Conservation (phyloP, 2,113 vertebrate species). For the Guaruba guarouba region DNA sequence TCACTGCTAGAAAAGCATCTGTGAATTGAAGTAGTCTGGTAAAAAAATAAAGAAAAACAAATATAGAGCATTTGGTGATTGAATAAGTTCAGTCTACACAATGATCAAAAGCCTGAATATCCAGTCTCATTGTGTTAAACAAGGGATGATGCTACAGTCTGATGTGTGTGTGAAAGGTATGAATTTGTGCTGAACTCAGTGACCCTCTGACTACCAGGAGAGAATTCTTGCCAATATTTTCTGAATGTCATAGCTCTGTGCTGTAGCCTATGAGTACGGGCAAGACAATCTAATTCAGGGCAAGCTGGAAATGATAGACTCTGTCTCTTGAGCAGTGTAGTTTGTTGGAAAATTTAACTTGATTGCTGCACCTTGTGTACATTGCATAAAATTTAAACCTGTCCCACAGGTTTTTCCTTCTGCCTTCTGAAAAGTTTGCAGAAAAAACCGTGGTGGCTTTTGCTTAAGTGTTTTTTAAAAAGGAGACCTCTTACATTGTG, state of each 20-base stretch:
- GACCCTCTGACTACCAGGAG: not conserved
- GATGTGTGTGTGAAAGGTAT: not conserved
- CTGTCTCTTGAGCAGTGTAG: not conserved
- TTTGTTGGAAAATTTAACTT: not conserved
- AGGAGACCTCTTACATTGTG: not conserved
- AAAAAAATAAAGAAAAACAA: not conserved
- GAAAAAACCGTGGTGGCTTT: not conserved
- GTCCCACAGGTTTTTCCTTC: not conserved
- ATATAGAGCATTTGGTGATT: not conserved
- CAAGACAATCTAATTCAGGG: not conserved
- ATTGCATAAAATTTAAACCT: not conserved
- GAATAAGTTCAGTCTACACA: not conserved
- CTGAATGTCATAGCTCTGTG: not conserved
- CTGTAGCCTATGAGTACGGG: not conserved
- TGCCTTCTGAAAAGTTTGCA: not conserved
- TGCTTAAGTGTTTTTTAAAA: not conserved
- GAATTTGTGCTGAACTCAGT: not conserved
- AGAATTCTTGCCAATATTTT: not conserved
- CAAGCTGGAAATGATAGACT: not conserved
- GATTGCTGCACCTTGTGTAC: not conserved
- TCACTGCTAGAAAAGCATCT: not conserved
- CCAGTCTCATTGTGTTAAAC: not conserved
- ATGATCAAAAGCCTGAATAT: not conserved
- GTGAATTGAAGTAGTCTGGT: not conserved
- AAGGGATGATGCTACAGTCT: not conserved